Percentiles rank a stretch among this genome's conserved stretches.
phyloP scores from a whole-genome alignment of 2,888 invertebrate genomes.

The Andrena flavipes region DNA sequence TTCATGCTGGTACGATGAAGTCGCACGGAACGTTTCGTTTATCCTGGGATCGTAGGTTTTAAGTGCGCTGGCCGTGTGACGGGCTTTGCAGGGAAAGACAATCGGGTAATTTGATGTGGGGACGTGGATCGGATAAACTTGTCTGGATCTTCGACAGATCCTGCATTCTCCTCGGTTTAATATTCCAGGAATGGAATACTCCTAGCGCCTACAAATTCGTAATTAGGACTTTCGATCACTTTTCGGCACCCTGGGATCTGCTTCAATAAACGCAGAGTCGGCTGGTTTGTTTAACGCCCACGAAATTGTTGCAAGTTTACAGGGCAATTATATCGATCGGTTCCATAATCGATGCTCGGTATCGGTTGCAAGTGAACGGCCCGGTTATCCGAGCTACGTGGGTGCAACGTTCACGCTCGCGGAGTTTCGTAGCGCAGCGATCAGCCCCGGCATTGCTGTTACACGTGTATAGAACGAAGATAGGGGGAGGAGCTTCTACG shows the following conservation, averaged over 20 bases:
- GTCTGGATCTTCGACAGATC: too few species aligned
- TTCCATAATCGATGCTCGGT: neutral
- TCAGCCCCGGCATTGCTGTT: slow-evolving; percentile 40
- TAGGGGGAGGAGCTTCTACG: slow-evolving; percentile 73
- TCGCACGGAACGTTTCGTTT: too few species aligned
- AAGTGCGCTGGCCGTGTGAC: too few species aligned
- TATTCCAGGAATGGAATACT: neutral
- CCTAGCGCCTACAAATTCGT: neutral
- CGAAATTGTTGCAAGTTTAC: neutral
- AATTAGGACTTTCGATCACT: neutral
- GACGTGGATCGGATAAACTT: too few species aligned
- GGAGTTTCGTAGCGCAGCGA: slow-evolving; percentile 37
- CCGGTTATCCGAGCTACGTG: slow-evolving; percentile 29
- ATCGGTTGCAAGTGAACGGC: neutral
- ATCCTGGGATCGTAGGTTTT: too few species aligned
- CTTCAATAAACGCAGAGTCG: neutral
- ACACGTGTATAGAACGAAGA: slow-evolving; percentile 42
- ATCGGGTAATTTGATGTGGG: too few species aligned
- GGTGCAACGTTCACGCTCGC: slow-evolving; percentile 32
- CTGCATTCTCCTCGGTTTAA: too few species aligned
- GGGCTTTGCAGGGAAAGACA: too few species aligned
- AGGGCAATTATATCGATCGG: slow-evolving; percentile 33
- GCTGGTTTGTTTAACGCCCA: too few species aligned
- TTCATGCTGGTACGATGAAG: too few species aligned
- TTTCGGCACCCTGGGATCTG: neutral